Conservation (phyloP, 2,797 vertebrate genomes). For the Xyrichtys novacula region DNA sequence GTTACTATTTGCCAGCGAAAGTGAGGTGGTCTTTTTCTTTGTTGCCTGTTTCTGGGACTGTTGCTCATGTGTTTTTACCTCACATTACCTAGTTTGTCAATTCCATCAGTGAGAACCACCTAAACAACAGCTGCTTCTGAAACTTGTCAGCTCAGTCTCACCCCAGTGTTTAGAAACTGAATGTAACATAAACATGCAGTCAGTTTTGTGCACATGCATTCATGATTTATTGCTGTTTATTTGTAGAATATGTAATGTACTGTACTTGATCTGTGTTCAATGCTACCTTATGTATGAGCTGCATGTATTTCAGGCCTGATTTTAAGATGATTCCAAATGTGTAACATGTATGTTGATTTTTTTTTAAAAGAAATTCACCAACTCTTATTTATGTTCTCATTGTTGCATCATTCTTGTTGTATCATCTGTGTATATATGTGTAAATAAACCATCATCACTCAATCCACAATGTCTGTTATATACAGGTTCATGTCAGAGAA, state of each 20-base stretch:
- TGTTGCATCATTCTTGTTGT: conserved; percentile 44
- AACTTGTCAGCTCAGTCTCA: conserved; percentile 3
- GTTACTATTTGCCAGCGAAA: conserved; percentile 9
- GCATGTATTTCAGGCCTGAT: conserved; percentile 72
- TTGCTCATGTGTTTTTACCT: neutral
- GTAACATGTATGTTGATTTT: conserved; percentile 58
- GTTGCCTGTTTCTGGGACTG: conserved; percentile 39
- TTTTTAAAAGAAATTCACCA: conserved; percentile 30
- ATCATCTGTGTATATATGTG: conserved; percentile 76
- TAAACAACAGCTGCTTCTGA: conserved; percentile 18
- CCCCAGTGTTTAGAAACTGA: conserved; percentile 4
- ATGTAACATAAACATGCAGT: conserved; percentile 40
- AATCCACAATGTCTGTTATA: conserved; percentile 15
- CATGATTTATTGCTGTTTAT: conserved; percentile 50
- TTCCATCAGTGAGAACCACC: neutral
- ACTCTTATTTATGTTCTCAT: conserved; percentile 60
- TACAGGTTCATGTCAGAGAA: too few relatives aligned
- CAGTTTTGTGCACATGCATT: conserved; percentile 27
- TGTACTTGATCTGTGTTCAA: conserved; percentile 31
- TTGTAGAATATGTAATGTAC: conserved; percentile 54
- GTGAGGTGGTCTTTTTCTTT: conserved; percentile 29
- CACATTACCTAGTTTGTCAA: neutral
- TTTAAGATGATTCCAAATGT: conserved; percentile 57
- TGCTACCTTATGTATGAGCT: conserved; percentile 30
- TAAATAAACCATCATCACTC: conserved; percentile 84